Conservation (phyloP, 2,113 vertebrate genomes). For the Grantiella picta region DNA sequence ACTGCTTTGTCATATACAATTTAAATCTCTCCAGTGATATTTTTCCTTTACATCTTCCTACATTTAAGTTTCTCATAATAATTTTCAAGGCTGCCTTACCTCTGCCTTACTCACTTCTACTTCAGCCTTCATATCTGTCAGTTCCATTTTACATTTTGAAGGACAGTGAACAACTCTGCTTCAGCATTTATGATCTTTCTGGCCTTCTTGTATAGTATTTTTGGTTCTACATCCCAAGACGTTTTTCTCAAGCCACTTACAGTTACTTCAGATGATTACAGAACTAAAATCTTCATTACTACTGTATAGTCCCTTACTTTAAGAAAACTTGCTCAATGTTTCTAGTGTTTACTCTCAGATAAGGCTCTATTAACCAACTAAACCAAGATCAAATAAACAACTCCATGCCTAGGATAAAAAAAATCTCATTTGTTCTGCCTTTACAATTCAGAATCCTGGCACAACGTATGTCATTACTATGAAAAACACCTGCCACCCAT, state of each 20-base stretch:
- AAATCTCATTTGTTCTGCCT: background rate
- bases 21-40: background rate
- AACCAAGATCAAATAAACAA: background rate
- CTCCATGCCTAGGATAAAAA: no score
- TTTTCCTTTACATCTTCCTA: background rate
- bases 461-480: background rate
- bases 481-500: background rate
- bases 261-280: background rate
- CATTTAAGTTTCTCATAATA: background rate
- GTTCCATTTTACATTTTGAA: background rate
- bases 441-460: background rate
- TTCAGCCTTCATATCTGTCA: background rate
- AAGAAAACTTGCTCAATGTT: background rate
- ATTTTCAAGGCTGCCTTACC: background rate
- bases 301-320: background rate
- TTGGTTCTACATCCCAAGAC: background rate
- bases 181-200: background rate
- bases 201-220: background rate
- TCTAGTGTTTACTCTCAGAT: background rate
- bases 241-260: background rate
- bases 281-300: background rate
- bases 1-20: background rate
- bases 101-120: background rate
- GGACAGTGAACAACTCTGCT: background rate
- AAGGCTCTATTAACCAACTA: background rate